Base-by-base conservation (phyloP, 1,140 invertebrate genomes). In the Saxidomus purpurata region DNA sequence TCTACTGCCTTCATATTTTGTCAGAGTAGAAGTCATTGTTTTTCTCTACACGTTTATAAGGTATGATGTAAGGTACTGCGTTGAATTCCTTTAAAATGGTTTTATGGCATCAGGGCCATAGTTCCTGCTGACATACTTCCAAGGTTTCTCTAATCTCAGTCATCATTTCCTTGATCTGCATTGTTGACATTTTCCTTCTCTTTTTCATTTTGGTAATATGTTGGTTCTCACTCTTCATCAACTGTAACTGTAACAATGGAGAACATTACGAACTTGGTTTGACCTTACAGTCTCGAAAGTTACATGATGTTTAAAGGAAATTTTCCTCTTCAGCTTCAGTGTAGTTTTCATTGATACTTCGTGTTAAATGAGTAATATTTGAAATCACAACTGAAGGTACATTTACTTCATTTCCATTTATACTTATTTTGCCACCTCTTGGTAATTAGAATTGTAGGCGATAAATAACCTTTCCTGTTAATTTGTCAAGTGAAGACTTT, bases 391-490 rank as follows among this genome's bases (percentile, higher is more conserved):
- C 67, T 25, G 80, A 19, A 19, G 90, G 83, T 0, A 89, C 87
- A 87, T 91, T 91, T 0, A 91, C 90, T 52, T 89, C 83, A 87
- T 91, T 91, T 36, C 90, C 83, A 47, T 38, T 17, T 36, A 86
- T 28, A 43, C 38, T 31, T 61, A 11, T 55, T 22, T 55, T 13
- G 19, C 52, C 52, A 3, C 52, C 52, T 55, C 52, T 55, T 55
- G 52, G 52, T 19, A 55, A 55, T 80, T 28, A 59, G 28, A 31
- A 83, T 25, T 28, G 55, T 31, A 36, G 52, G 80, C 1, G 55
- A 63, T n/a, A 1, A 83, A n/a, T 1, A 83, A 36, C 11, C 80
- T 9, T 52, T 83, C 55, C 25, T 83, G 55, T 28, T 63, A 31
- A 25, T 61, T 63, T 9, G 80, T 61, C 4, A 83, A 3, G 17